A percentile compares a stretch with the other conserved stretches of the same genome.
phyloP scores from a whole-genome alignment of 2,113 vertebrate genomes.

The Tragelaphus imberbis region DNA sequence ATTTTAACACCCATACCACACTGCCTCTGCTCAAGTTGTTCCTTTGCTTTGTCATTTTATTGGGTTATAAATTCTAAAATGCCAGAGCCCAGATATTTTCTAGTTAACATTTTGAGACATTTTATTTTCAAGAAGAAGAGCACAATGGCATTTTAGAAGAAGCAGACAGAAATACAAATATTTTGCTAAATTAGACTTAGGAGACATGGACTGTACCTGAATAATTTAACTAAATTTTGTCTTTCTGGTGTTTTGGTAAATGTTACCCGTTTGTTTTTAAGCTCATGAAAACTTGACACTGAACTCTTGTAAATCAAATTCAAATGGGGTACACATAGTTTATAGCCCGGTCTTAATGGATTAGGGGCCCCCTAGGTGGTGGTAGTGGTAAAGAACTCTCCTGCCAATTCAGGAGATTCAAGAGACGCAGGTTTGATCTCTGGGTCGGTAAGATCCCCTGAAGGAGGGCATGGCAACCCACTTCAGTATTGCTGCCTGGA shows the following conservation, averaged over 20 bases:
- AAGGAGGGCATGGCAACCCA: not conserved
- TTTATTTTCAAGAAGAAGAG: not conserved
- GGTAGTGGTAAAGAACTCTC: not conserved
- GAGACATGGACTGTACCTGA: not conserved
- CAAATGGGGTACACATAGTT: not conserved
- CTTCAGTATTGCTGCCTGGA: not conserved
- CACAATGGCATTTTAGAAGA: not conserved
- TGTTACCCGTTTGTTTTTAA: not conserved
- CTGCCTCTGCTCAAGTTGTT: not conserved
- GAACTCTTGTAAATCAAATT: not conserved
- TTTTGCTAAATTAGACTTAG: not conserved
- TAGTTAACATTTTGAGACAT: not conserved
- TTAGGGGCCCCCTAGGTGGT: not conserved
- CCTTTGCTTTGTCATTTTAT: conserved; percentile 9
- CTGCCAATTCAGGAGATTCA: not conserved
- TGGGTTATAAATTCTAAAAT: not conserved
- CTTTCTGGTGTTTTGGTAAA: not conserved
- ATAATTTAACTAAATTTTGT: conserved; percentile 9
- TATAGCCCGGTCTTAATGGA: not conserved
- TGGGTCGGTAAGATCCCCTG: not conserved
- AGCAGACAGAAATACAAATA: not conserved
- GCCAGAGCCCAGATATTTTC: not conserved
- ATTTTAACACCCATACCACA: not conserved
- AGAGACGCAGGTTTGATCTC: not conserved
- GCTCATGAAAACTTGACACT: not conserved